Conservation (phyloP, 2,797 vertebrate genomes). For the Notoglanidium macrostoma region DNA sequence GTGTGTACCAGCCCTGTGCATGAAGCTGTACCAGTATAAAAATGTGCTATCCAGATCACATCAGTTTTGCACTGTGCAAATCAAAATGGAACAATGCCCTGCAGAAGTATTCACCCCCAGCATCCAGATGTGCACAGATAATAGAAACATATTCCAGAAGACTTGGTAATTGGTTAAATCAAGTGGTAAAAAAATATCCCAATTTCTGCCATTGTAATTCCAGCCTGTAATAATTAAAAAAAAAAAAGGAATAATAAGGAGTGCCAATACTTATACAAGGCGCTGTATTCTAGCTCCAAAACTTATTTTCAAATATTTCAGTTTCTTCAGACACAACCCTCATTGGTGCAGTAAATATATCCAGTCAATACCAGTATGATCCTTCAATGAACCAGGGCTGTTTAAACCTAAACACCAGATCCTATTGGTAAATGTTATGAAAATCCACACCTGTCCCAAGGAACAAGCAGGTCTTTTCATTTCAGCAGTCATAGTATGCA, state of each 20-base stretch:
- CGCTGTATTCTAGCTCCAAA: background rate
- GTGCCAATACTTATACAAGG: background rate
- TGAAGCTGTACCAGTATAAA: background rate
- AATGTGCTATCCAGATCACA: background rate
- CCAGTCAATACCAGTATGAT: background rate
- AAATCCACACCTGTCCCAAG: slow-evolving; percentile 38
- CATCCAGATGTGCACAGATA: background rate
- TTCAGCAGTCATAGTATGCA: slow-evolving; percentile 33
- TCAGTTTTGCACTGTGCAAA: background rate
- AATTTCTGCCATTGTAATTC: background rate
- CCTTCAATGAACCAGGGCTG: background rate
- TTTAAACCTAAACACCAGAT: slow-evolving; percentile 24
- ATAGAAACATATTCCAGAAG: background rate
- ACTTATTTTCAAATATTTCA: background rate
- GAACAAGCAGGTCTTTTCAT: slow-evolving; percentile 46
- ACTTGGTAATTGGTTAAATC: background rate
- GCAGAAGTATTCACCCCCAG: background rate
- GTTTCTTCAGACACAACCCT: background rate
- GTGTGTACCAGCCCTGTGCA: background rate
- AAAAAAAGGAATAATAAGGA: too few relatives aligned
- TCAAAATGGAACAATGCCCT: background rate
- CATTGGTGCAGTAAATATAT: background rate
- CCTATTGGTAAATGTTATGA: slow-evolving; percentile 23
- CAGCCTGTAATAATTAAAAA: background rate
- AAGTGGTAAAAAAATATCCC: background rate